phyloP scores from a whole-genome alignment of 2,888 invertebrate genomes.

The Mycalesis mineus region DNA sequence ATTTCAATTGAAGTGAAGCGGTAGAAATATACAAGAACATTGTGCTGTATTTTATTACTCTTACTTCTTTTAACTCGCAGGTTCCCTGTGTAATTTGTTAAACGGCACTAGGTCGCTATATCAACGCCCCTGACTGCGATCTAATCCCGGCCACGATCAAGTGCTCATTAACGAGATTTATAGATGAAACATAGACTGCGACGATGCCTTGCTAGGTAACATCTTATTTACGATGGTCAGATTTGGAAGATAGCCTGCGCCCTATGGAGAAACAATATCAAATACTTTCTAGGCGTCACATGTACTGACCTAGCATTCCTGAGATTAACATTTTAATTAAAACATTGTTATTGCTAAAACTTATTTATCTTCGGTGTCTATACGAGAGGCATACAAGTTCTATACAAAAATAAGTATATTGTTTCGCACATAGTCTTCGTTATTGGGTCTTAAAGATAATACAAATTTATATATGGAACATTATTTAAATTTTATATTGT shows the following conservation, averaged over 20 bases:
- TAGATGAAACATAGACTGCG: conserved; percentile 63
- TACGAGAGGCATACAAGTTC: too few species aligned
- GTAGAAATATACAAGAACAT: too few species aligned
- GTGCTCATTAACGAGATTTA: conserved; percentile 76
- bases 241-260: conserved; percentile 54
- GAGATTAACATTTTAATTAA: not conserved
- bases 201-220: conserved; percentile 57
- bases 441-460: too few species aligned
- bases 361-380: too few species aligned
- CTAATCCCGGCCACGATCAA: conserved; percentile 65
- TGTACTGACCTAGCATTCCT: not conserved
- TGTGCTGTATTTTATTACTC: not conserved
- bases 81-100: conserved; percentile 26
- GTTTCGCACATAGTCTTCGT: too few species aligned
- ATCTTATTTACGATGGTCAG: conserved; percentile 66
- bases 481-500: conserved; percentile 6
- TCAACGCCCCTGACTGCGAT: conserved; percentile 40
- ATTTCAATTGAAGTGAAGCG: too few species aligned
- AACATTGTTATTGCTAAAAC: not conserved
- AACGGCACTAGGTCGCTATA: conserved; percentile 31
- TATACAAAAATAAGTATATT: too few species aligned
- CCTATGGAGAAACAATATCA: conserved; percentile 37
- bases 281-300: not conserved
- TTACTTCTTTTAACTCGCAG: not conserved
- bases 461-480: not conserved